phyloP scores from a whole-genome alignment of 2,797 vertebrate species.

The Psittacula derbiana region DNA sequence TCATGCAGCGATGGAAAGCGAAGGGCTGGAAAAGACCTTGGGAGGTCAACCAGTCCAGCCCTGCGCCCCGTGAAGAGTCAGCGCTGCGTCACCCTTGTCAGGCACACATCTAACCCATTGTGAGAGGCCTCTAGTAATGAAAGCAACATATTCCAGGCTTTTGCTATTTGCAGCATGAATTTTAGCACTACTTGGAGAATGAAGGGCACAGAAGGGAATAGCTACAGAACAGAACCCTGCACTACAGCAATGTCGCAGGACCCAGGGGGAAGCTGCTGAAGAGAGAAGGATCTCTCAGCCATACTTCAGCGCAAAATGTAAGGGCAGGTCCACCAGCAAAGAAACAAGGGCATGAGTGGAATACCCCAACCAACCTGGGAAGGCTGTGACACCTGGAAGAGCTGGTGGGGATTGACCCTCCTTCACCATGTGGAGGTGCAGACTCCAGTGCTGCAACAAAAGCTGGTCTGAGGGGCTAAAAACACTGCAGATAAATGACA shows the following conservation, averaged over 20 bases:
- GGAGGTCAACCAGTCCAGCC: conserved; percentile 9
- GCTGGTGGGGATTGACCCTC: background rate
- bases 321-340: background rate
- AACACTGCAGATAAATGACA: background rate
- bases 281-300: background rate
- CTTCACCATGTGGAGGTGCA: background rate
- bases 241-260: background rate
- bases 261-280: background rate
- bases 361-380: accelerated
- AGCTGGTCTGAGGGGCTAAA: background rate
- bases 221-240: background rate
- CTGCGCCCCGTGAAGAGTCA: background rate
- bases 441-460: background rate
- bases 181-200: background rate
- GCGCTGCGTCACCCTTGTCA: background rate
- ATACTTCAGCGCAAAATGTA: background rate
- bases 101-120: background rate
- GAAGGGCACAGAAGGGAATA: background rate
- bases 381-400: background rate
- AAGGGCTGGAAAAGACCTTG: background rate
- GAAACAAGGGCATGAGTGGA: background rate
- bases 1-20: background rate
- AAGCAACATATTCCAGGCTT: conserved; percentile 5
- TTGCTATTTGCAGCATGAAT: conserved; percentile 15
- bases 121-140: conserved; percentile 27